A percentile compares a stretch with the other conserved stretches of the same genome.
These are phyloP conservation scores for Notolabrus celidotus DNA, from an alignment of 2,797 vertebrate genomes.

Conservation along the genomic window DNA sequence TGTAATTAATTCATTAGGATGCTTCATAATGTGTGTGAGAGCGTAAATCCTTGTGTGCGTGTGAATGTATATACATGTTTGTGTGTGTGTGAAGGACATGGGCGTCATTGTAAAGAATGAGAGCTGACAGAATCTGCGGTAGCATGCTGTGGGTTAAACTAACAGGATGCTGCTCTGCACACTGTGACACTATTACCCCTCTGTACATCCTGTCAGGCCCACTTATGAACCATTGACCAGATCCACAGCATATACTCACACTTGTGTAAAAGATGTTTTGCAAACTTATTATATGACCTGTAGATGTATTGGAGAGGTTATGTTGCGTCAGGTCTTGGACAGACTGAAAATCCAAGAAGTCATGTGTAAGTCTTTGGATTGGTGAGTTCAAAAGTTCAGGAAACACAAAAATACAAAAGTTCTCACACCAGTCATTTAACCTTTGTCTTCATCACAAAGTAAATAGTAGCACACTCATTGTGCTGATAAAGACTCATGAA, in stretches of 20 bases:
- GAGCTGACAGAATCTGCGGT: slow-evolving; percentile 67
- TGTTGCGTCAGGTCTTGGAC: not conserved
- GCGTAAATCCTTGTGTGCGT: slow-evolving; percentile 3
- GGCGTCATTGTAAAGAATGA: slow-evolving; percentile 59
- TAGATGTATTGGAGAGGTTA: not conserved
- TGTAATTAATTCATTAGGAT: slow-evolving; percentile 78
- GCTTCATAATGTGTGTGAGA: slow-evolving; percentile 36
- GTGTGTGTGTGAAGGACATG: slow-evolving; percentile 30
- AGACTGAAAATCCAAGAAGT: not conserved
- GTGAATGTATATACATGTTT: slow-evolving; percentile 14
- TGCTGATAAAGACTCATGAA: not conserved
- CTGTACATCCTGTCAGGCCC: slow-evolving; percentile 55
- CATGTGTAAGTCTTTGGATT: not conserved
- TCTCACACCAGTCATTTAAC: not conserved
- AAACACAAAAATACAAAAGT: not conserved
- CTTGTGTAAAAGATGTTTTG: slow-evolving; percentile 5
- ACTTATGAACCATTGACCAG: slow-evolving; percentile 31
- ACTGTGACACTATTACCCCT: slow-evolving; percentile 69
- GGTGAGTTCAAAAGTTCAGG: not conserved
- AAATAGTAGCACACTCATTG: not conserved
- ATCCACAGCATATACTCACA: slow-evolving; percentile 17
- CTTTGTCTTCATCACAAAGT: not conserved
- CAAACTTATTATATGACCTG: not conserved
- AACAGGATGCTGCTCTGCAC: slow-evolving; percentile 56
- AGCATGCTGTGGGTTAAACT: slow-evolving; percentile 70